A percentile compares a stretch with the other conserved stretches of the same genome.
Conservation (phyloP, 2,888 invertebrate genomes). For the Watsonalla binaria region DNA sequence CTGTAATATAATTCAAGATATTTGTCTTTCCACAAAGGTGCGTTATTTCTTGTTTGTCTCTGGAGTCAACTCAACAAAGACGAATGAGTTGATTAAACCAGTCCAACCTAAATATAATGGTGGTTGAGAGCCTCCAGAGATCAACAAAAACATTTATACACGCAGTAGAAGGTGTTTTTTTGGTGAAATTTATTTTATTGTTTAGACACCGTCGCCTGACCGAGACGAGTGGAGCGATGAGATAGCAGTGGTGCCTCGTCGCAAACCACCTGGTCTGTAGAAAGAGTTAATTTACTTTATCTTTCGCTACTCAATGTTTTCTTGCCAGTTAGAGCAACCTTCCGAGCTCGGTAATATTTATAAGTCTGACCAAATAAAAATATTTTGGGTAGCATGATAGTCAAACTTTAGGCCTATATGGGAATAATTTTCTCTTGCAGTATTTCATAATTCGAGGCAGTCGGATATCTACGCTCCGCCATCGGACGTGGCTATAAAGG, state of each 20-base stretch:
- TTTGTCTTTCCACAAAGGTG: no score
- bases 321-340: no score
- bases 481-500: conserved; percentile 40
- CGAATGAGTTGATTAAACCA: no score
- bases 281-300: not conserved
- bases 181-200: not conserved
- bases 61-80: no score
- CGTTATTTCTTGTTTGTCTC: no score
- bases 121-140: not conserved
- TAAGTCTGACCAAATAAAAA: no score
- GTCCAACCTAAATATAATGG: no score
- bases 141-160: conserved; percentile 7
- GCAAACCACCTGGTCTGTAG: conserved; percentile 12
- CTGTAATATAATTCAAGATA: no score
- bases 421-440: conserved; percentile 23
- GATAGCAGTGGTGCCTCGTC: conserved; percentile 34
- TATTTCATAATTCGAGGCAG: conserved; percentile 53
- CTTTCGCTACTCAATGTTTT: no score
- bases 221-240: conserved; percentile 70
- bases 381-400: no score
- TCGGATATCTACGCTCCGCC: conserved; percentile 52
- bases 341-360: no score
- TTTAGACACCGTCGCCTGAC: conserved; percentile 60
- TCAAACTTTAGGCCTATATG: no score
- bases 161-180: not conserved